Evolutionary conservation across 2,888 invertebrate genomes (phyloP), one percentile per base, ranked within the genome.

Genomic region (Drosophila longiperda): DNA sequence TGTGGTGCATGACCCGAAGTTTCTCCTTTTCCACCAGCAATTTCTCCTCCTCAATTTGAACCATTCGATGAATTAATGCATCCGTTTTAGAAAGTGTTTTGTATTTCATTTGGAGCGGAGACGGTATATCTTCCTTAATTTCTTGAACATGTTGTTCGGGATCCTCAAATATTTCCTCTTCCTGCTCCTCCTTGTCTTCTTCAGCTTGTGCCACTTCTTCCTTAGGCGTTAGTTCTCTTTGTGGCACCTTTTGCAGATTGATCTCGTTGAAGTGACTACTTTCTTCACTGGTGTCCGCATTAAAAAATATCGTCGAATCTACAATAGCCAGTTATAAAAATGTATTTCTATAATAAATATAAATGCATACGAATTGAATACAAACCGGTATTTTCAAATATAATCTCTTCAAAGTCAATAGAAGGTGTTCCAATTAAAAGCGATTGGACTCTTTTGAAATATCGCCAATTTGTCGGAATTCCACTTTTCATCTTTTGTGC

Each of bases 21-120:
- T 80, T 78, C 49, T 83, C 66, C 33, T 53, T 70, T 38, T 83
- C 81, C n/a, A 83, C 61, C n/a, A 52, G 42, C n/a, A 84, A 57
- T n/a, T 71, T 84, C 67, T 84, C 75, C n/a, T 78, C 68, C 40
- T 80, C 70, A 15, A 84, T 88, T 59, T 80, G 48, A 20, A 88
- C 7, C 29, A 80, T 33, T 9, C 66, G 34, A 17, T 62, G 61
- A 38, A 17, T 12, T 1, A 55, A n/a, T n/a, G 33, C 5, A 23
- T 38, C 33, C 1, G 11, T 20, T 34, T n/a, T 33, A 7, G 11
- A 5, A n/a, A 32, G 9, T 1, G 17, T n/a, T 32, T 11, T 6
- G 26, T 48, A 23, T 42, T 50, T 45, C 0, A 38, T 57, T 20
- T n/a, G 26, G 2, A 33, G 38, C 1, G 55, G 55, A 32, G 33